These are phyloP conservation scores for Lagorchestes hirsutus DNA, from an alignment of 2,797 vertebrate species.

Conservation along the genomic window DNA sequence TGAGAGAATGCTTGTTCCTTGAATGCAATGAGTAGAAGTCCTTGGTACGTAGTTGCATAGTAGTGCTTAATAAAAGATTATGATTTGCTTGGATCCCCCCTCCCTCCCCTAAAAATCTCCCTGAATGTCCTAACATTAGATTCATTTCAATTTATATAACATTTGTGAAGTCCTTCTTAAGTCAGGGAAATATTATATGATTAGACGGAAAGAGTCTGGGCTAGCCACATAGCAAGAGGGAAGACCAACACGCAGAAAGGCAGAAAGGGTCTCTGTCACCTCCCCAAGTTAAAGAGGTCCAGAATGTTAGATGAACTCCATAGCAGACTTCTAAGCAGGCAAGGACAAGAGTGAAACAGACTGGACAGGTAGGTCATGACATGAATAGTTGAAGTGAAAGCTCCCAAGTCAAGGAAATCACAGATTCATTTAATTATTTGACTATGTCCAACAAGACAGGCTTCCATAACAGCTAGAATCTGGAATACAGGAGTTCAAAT, in stretches of 20 bases:
- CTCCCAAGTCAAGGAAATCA: not conserved
- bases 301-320: not conserved
- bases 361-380: not conserved
- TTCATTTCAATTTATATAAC: not conserved
- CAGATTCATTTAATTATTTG: not conserved
- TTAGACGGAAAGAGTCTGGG: not conserved
- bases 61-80: not conserved
- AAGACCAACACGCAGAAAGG: not conserved
- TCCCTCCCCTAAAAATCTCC: not conserved
- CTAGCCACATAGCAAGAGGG: not conserved
- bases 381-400: not conserved
- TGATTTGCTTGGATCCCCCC: not conserved
- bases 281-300: not conserved
- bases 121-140: not conserved
- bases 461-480: not conserved
- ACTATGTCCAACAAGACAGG: not conserved
- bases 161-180: not conserved
- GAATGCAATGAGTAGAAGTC: not conserved
- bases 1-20: not conserved
- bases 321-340: not conserved
- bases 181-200: not conserved
- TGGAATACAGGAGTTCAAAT: not conserved
- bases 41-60: not conserved
- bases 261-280: not conserved
- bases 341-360: not conserved